Base-by-base conservation (phyloP, 2,113 vertebrate genomes). In the Zosterops japonicus region DNA sequence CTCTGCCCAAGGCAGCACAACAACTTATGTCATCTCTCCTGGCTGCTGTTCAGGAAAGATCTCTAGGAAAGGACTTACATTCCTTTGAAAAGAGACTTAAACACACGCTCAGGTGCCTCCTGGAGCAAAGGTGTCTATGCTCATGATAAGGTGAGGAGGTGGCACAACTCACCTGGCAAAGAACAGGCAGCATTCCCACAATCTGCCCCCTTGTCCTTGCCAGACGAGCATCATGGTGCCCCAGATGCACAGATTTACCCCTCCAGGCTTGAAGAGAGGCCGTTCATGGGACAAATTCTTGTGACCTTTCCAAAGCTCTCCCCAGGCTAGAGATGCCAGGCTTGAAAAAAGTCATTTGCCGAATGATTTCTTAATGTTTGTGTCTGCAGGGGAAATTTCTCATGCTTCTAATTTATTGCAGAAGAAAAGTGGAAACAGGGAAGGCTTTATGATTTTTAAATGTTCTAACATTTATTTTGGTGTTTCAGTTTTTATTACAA, bases 321-420 rank as follows among this genome's bases (percentile, higher is more conserved):
- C 77, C 49, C 60, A 57, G 85, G 90, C 83, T 82, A 68, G 46
- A 88, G 64, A 90, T 83, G 95, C 82, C 71, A 94, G 55, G 78
- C 88, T 88, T 69, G 71, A 77, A 83, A 91, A 90, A 94, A 71
- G 21, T 68, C n/a, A 87, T 96, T 93, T 93, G 36, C 72, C 12
- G 15, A 96, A 88, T n/a, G 76, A 67, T 92, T 94, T 92, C 71
- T 49, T 92, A 75, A 88, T 86, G 95, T 86, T 94, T 78, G 41
- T 75, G 56, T 90, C 92, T 92, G 74, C 1, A 27, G 85, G 68
- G 78, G 41, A 79, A 83, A 84, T 89, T 68, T 83, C 44, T 75
- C n/a, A 6, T 56, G 56, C 31, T 92, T 95, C 83, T 81, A 68
- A 96, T 93, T 94, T 84, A 65, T 72, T 82, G 46, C 56, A 84